Evolutionary conservation across 2,797 vertebrate species (phyloP).

Genomic region (Sparus aurata): DNA sequence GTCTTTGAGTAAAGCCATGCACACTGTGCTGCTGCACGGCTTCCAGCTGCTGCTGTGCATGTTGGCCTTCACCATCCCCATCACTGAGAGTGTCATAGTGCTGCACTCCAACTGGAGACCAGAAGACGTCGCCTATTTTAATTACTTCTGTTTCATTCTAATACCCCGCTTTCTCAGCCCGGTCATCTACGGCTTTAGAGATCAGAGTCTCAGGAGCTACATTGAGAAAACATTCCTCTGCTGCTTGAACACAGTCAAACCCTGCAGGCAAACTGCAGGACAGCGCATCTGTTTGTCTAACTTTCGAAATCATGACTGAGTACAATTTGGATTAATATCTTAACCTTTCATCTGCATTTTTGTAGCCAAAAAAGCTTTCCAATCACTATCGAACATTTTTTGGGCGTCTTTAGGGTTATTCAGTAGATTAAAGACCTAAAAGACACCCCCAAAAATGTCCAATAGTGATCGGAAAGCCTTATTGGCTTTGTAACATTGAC

Average conservation of each 20-base stretch:
- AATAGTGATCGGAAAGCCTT: too few relatives aligned
- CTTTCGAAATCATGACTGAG: too few relatives aligned
- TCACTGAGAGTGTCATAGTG: conserved; percentile 73
- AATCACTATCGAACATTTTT: too few relatives aligned
- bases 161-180: conserved; percentile 84
- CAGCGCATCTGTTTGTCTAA: not conserved
- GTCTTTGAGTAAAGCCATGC: conserved; percentile 81
- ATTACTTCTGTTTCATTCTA: conserved; percentile 81
- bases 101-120: conserved; percentile 55
- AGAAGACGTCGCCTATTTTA: conserved; percentile 76
- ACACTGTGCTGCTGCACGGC: conserved; percentile 86
- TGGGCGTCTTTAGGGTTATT: too few relatives aligned
- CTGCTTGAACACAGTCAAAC: conserved; percentile 28
- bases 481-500: too few relatives aligned
- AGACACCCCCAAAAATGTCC: too few relatives aligned
- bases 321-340: too few relatives aligned
- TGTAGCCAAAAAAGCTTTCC: too few relatives aligned
- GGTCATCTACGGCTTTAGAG: conserved; percentile 84
- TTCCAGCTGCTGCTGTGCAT: conserved; percentile 85
- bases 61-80: conserved; percentile 77
- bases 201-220: conserved; percentile 73
- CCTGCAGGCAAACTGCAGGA: not conserved
- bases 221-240: conserved; percentile 65
- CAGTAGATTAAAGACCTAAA: too few relatives aligned
- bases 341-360: too few relatives aligned